Conservation (phyloP, 1,140 invertebrate genomes). For the Drosophila sulfurigaster region DNA sequence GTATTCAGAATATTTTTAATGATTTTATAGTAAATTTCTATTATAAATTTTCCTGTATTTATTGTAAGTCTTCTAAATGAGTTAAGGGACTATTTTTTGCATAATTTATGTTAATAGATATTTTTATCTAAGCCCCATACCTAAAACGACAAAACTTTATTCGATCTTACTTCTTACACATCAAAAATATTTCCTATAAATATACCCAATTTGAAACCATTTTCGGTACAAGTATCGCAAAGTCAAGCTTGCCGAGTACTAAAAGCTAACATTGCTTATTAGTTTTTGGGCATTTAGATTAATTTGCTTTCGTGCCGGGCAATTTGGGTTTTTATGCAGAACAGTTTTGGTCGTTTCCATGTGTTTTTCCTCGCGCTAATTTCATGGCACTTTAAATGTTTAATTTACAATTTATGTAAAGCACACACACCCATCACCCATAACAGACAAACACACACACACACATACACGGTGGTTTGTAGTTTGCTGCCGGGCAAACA, state of each 20-base stretch:
- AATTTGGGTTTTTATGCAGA: slow-evolving; percentile 71
- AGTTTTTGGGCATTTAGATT: slow-evolving; percentile 71
- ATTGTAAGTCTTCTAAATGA: too few species aligned
- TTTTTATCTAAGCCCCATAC: too few species aligned
- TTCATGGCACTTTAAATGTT: slow-evolving; percentile 82
- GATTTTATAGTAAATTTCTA: too few species aligned
- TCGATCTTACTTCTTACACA: too few species aligned
- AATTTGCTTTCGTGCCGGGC: slow-evolving; percentile 50
- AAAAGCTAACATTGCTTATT: slow-evolving; percentile 21
- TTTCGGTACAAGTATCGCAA: neutral
- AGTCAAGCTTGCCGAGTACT: neutral
- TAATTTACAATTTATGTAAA: slow-evolving; percentile 82
- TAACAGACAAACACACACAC: slow-evolving; percentile 35
- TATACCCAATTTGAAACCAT: neutral
- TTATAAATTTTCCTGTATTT: too few species aligned
- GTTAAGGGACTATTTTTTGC: too few species aligned
- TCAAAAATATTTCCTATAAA: neutral
- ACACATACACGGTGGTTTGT: slow-evolving; percentile 18
- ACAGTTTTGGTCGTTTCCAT: slow-evolving; percentile 51
- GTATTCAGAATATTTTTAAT: too few species aligned
- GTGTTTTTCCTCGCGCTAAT: slow-evolving; percentile 72
- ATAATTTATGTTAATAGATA: too few species aligned
- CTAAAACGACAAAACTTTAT: too few species aligned
- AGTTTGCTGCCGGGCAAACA: slow-evolving; percentile 35
- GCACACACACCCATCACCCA: slow-evolving; percentile 45